phyloP scores from a whole-genome alignment of 2,888 invertebrate species.

The Beris morrisii region DNA sequence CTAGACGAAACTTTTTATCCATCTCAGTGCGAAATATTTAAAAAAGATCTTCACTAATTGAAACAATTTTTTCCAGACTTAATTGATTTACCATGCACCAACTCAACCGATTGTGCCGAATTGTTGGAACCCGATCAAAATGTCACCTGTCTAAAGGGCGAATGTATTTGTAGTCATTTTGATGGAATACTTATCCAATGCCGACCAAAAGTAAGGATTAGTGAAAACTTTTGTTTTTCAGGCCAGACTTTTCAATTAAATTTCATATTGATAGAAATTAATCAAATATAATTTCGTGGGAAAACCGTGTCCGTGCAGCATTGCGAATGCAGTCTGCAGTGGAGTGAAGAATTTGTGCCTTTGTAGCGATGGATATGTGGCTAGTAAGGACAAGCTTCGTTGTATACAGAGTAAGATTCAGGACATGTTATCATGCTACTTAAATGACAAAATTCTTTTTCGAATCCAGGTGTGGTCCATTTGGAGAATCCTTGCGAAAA shows the following conservation, averaged over 20 bases:
- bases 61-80: conserved; percentile 14
- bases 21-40: neutral
- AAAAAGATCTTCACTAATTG: neutral
- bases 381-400: too few species aligned
- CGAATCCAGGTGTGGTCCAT: too few species aligned
- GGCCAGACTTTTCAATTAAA: too few species aligned
- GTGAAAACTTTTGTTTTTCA: neutral
- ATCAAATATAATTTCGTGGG: too few species aligned
- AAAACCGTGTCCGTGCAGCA: too few species aligned
- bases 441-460: too few species aligned
- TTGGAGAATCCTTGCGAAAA: too few species aligned
- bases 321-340: too few species aligned
- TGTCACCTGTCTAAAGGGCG: conserved; percentile 18
- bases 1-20: neutral
- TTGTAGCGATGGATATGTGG: too few species aligned
- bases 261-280: neutral
- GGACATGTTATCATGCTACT: too few species aligned
- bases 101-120: conserved; percentile 17
- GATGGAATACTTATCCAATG: conserved; percentile 13
- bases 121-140: conserved; percentile 5
- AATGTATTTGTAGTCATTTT: conserved; percentile 18
- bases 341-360: too few species aligned
- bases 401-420: too few species aligned
- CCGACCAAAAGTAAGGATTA: conserved; percentile 9
- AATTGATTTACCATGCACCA: conserved; percentile 27